Conservation (phyloP, 2,797 vertebrate genomes). For the Loriculus beryllinus region DNA sequence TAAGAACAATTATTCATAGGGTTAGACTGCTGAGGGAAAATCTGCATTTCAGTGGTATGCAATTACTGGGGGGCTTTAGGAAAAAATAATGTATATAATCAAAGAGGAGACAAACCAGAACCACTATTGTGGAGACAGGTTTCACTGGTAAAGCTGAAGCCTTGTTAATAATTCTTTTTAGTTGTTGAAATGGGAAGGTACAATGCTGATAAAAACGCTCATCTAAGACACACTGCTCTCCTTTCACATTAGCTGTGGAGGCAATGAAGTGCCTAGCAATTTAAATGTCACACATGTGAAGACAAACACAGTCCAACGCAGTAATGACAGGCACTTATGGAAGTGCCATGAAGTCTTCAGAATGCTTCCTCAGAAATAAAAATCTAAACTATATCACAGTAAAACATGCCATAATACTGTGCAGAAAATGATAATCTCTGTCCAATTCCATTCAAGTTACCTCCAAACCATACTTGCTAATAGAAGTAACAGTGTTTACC, state of each 20-base stretch:
- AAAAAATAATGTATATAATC: not conserved
- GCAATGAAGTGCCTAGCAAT: not conserved
- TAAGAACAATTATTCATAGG: not conserved
- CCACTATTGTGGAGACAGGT: not conserved
- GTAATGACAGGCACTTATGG: not conserved
- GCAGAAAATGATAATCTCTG: not conserved
- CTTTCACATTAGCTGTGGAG: not conserved
- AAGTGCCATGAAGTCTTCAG: not conserved
- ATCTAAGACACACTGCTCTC: not conserved
- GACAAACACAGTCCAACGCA: not conserved
- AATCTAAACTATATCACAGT: not conserved
- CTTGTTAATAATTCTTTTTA: not conserved
- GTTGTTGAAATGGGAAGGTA: not conserved
- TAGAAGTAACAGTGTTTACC: conserved; percentile 67
- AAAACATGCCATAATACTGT: not conserved
- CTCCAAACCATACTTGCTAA: not conserved
- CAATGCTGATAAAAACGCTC: not conserved
- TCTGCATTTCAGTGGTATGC: not conserved
- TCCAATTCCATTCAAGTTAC: not conserved
- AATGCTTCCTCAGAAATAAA: not conserved
- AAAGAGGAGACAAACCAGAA: not conserved
- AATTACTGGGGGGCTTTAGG: not conserved
- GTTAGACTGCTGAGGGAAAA: not conserved
- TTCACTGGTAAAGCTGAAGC: conserved; percentile 8
- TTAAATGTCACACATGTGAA: not conserved